Conservation (phyloP, 2,888 invertebrate genomes). For the Eledona agricola region DNA sequence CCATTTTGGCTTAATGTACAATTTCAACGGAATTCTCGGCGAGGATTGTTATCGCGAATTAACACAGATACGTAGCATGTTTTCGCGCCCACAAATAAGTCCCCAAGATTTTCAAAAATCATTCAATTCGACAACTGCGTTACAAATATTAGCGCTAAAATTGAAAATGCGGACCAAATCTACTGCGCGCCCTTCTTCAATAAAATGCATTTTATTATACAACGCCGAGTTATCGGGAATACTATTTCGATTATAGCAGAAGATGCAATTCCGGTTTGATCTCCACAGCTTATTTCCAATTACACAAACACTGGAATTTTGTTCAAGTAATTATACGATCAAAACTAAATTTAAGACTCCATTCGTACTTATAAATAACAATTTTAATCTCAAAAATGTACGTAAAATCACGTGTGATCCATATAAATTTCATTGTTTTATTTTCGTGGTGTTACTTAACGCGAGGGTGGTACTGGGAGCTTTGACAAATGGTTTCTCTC, state of each 20-base stretch:
- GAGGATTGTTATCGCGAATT: slow-evolving; percentile 28
- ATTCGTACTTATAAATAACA: slow-evolving; percentile 24
- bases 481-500: slow-evolving; percentile 24
- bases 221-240: slow-evolving; percentile 3
- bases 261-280: slow-evolving; percentile 15
- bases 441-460: slow-evolving; percentile 18
- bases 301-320: too few species aligned
- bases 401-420: slow-evolving; percentile 32
- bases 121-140: slow-evolving; percentile 18
- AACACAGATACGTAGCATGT: slow-evolving; percentile 12
- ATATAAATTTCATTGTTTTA: slow-evolving; percentile 34
- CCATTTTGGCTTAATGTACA: slow-evolving; percentile 32
- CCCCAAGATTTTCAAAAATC: slow-evolving; percentile 14
- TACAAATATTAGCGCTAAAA: slow-evolving; percentile 1
- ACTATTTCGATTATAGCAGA: slow-evolving; percentile 16
- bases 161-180: slow-evolving; percentile 20
- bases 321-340: too few species aligned
- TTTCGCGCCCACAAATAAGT: slow-evolving; percentile 14
- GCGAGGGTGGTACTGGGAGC: slow-evolving; percentile 14
- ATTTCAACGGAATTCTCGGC: slow-evolving; percentile 21
- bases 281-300: too few species aligned
- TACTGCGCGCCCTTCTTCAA: slow-evolving; percentile 14
- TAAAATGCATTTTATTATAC: slow-evolving; percentile 30
- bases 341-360: slow-evolving; percentile 5
- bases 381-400: slow-evolving; percentile 33